These are phyloP conservation scores for Dasyurus viverrinus DNA, from an alignment of 2,113 vertebrate genomes.

Conservation along the genomic window DNA sequence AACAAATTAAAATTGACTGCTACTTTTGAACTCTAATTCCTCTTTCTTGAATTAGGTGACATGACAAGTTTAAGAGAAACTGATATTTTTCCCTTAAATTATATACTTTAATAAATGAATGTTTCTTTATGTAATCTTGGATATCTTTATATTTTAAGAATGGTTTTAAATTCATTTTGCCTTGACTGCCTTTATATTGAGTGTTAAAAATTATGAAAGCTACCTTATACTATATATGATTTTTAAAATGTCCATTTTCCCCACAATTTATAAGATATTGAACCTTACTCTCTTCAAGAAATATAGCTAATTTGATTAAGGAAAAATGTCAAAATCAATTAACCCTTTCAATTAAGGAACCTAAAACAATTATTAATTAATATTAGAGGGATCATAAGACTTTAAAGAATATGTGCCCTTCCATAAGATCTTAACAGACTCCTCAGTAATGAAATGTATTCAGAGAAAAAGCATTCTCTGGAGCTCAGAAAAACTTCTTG, in stretches of 20 bases:
- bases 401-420: conserved; percentile 10
- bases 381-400: not conserved
- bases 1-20: not conserved
- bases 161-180: not conserved
- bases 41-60: not conserved
- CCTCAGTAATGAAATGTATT: not conserved
- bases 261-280: not conserved
- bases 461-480: not conserved
- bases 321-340: not conserved
- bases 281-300: not conserved
- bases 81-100: not conserved
- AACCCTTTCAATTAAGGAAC: conserved; percentile 13
- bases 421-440: not conserved
- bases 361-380: conserved; percentile 20
- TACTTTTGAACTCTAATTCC: not conserved
- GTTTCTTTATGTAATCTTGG: not conserved
- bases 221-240: not conserved
- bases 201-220: not conserved
- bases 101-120: conserved; percentile 20
- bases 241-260: not conserved
- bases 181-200: not conserved
- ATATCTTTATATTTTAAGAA: not conserved
- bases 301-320: not conserved
- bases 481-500: not conserved
- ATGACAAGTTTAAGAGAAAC: not conserved